Conservation (phyloP, 1,140 invertebrate species). For the Dendroctonus valens region DNA sequence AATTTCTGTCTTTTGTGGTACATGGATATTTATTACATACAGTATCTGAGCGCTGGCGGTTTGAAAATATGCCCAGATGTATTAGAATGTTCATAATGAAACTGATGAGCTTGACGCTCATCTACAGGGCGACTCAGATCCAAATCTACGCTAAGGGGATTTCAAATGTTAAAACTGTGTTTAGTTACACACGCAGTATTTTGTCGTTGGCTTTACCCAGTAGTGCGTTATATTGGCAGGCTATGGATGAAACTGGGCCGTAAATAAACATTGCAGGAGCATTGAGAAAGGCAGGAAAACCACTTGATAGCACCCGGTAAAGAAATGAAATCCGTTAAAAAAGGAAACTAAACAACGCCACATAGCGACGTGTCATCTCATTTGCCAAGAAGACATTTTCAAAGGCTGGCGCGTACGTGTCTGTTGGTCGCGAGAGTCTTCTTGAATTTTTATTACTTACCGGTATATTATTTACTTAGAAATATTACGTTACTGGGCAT, state of each 20-base stretch:
- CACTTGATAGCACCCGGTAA: constrained; percentile 5
- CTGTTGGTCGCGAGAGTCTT: constrained; percentile 16
- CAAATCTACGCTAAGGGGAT: too few species aligned
- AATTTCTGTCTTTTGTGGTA: constrained; percentile 30
- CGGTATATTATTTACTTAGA: constrained; percentile 20
- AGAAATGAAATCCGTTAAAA: constrained; percentile 8
- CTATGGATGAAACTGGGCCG: too few species aligned
- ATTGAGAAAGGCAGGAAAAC: not conserved
- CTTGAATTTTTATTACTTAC: constrained; percentile 21
- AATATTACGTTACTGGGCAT: constrained; percentile 17
- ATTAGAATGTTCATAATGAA: constrained; percentile 26
- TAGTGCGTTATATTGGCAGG: too few species aligned
- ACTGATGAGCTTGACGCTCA: constrained; percentile 14
- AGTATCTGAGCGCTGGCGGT: constrained; percentile 17
- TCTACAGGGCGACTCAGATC: too few species aligned
- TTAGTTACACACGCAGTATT: too few species aligned
- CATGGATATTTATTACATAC: constrained; percentile 27
- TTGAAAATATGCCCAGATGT: constrained; percentile 25
- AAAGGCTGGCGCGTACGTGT: constrained; percentile 11
- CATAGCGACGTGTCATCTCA: constrained; percentile 16
- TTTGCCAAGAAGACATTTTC: constrained; percentile 23
- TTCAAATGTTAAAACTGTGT: too few species aligned
- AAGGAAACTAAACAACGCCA: constrained; percentile 8
- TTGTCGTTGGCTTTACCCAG: too few species aligned
- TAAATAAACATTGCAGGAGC: too few species aligned